A percentile compares a stretch with the other conserved stretches of the same genome.
phyloP scores from a whole-genome alignment of 1,140 invertebrate genomes.

The Pseudoatta argentina region DNA sequence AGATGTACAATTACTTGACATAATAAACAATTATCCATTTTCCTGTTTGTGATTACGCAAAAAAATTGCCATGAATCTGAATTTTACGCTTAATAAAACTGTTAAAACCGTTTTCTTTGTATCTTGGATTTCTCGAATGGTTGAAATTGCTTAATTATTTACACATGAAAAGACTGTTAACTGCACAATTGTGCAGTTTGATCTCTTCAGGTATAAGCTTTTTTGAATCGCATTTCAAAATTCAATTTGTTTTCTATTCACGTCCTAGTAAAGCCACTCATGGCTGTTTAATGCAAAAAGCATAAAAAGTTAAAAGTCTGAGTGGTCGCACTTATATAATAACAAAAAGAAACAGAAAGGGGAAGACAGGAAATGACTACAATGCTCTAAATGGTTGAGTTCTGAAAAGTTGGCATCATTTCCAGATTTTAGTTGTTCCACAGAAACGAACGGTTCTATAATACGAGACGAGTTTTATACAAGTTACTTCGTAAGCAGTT shows the following conservation, averaged over 20 bases:
- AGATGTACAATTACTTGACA: background rate
- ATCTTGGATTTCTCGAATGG: background rate
- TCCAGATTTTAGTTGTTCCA: conserved; percentile 78
- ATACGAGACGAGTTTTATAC: conserved; percentile 47
- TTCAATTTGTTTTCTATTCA: background rate
- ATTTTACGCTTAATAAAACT: background rate
- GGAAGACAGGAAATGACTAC: background rate
- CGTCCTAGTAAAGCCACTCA: background rate
- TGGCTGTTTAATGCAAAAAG: conserved; percentile 26
- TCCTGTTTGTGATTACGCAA: background rate
- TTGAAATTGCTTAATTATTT: background rate
- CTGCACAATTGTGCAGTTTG: background rate
- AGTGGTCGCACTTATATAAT: conserved; percentile 29
- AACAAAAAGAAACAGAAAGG: background rate
- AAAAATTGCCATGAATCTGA: background rate
- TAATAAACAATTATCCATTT: background rate
- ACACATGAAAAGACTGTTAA: background rate
- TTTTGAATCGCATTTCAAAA: background rate
- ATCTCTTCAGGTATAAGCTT: background rate
- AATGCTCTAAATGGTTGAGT: conserved; percentile 34
- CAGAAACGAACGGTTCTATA: conserved; percentile 32
- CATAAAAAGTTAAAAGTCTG: conserved; percentile 32
- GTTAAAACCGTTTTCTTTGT: background rate
- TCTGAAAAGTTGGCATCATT: conserved; percentile 81
- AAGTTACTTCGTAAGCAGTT: conserved; percentile 79